These are phyloP conservation scores for Megaceryle alcyon DNA, from an alignment of 2,797 vertebrate species.

Conservation along the genomic window DNA sequence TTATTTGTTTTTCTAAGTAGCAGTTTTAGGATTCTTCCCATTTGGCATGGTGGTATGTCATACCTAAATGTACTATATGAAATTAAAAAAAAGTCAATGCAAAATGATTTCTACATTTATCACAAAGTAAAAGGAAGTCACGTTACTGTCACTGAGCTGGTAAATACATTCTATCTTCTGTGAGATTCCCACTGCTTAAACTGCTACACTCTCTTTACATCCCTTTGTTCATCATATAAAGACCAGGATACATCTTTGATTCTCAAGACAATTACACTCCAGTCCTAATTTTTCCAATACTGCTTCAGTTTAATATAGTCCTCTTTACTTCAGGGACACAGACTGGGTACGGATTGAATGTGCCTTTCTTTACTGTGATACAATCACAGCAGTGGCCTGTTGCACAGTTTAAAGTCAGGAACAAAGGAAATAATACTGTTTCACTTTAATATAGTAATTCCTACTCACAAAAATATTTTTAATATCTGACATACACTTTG, in stretches of 20 bases:
- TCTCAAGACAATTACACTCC: neutral
- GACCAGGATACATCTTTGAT: neutral
- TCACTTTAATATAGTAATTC: neutral
- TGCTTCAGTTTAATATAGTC: neutral
- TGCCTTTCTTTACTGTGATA: neutral
- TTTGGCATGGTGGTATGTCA: neutral
- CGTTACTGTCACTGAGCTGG: neutral
- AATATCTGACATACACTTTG: neutral
- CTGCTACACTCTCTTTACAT: neutral
- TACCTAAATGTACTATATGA: neutral
- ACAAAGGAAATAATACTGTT: neutral
- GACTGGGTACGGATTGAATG: neutral
- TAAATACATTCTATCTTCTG: neutral
- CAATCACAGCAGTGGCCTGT: rapidly evolving
- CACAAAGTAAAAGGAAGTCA: neutral
- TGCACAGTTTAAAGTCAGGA: neutral
- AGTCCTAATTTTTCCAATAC: neutral
- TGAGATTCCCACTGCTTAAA: neutral
- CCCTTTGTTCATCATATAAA: neutral
- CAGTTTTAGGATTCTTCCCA: neutral
- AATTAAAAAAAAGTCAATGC: neutral
- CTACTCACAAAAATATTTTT: neutral
- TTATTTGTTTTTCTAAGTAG: constrained; percentile 21
- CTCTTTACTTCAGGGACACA: neutral
- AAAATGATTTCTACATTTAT: neutral